Conservation (phyloP, 2,113 vertebrate species). For the Phrynosoma blainvillii region DNA sequence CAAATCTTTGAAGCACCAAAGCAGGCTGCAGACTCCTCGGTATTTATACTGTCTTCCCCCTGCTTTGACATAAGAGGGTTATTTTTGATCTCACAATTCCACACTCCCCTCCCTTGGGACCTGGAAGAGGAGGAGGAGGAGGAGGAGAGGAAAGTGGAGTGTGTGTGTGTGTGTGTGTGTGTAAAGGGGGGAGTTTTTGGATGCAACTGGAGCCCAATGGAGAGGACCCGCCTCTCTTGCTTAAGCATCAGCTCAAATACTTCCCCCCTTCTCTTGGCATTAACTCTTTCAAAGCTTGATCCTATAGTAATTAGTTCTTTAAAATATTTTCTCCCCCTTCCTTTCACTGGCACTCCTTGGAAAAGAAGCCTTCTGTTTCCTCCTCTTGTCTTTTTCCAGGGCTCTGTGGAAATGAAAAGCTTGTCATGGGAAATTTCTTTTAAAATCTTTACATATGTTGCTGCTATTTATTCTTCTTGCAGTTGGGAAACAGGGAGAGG, state of each 20-base stretch:
- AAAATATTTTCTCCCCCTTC: neutral
- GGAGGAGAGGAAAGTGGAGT: constrained; percentile 39
- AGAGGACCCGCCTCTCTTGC: constrained; percentile 75
- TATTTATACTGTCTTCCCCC: constrained; percentile 90
- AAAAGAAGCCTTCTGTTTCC: neutral
- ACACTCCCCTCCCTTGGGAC: constrained; percentile 87
- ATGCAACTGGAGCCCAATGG: constrained; percentile 84
- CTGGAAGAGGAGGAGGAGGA: constrained; percentile 52
- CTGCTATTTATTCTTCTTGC: neutral
- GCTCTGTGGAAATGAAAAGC: neutral
- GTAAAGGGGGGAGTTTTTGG: constrained; percentile 66
- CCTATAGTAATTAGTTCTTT: neutral
- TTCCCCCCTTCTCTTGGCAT: constrained; percentile 24
- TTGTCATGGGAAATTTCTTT: neutral
- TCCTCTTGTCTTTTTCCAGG: neutral
- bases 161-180: neutral
- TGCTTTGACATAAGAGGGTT: constrained; percentile 88
- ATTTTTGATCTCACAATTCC: constrained; percentile 90
- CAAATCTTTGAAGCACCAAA: constrained; percentile 69
- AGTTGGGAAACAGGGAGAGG: neutral
- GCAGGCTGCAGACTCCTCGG: constrained; percentile 73
- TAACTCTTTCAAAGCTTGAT: constrained; percentile 60
- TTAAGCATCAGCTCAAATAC: constrained; percentile 70
- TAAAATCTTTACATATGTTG: neutral
- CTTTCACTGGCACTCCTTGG: neutral